Evolutionary conservation across 2,888 invertebrate genomes (phyloP).

Genomic region (Scaptomyza reducta): DNA sequence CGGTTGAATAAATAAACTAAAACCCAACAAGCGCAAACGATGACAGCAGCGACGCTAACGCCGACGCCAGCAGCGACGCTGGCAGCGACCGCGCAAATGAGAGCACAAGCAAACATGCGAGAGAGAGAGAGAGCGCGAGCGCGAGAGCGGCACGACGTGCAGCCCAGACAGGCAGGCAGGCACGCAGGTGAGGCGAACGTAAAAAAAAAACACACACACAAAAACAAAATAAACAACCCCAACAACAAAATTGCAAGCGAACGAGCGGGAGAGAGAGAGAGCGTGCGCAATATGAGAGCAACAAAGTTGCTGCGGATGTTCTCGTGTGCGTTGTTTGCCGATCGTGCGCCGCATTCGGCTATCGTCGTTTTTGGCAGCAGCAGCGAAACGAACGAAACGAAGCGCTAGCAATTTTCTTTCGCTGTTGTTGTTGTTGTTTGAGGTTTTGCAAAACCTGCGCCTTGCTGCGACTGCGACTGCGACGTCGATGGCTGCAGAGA

Average conservation of each 20-base stretch:
- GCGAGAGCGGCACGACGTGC: slow-evolving; percentile 17
- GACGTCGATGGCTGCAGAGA: slow-evolving; percentile 1
- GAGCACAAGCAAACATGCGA: slow-evolving; percentile 16
- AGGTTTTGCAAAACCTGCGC: slow-evolving; percentile 40
- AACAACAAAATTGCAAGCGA: slow-evolving; percentile 31
- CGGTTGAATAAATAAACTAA: slow-evolving; percentile 84
- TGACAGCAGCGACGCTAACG: slow-evolving; percentile 36
- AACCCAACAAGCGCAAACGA: slow-evolving; percentile 60
- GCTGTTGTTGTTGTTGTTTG: slow-evolving; percentile 44
- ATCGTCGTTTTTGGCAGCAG: slow-evolving; percentile 40
- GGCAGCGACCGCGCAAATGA: slow-evolving; percentile 21
- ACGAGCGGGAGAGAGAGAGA: slow-evolving; percentile 10
- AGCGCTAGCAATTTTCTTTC: slow-evolving; percentile 54
- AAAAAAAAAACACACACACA: slow-evolving; percentile 1
- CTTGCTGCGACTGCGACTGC: slow-evolving; percentile 21
- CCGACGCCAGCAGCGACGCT: slow-evolving; percentile 8
- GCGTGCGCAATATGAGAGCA: slow-evolving; percentile 39
- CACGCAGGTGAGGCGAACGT: slow-evolving; percentile 37
- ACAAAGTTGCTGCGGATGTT: slow-evolving; percentile 55
- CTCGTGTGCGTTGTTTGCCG: slow-evolving; percentile 22
- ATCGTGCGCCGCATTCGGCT: slow-evolving; percentile 25
- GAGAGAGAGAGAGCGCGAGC: slow-evolving; percentile 15
- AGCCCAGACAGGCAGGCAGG: slow-evolving; percentile 45
- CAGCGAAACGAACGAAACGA: slow-evolving; percentile 18
- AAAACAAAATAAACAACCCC: slow-evolving; percentile 9